phyloP scores from a whole-genome alignment of 2,888 invertebrate species.

The Drosophila peninsularis region DNA sequence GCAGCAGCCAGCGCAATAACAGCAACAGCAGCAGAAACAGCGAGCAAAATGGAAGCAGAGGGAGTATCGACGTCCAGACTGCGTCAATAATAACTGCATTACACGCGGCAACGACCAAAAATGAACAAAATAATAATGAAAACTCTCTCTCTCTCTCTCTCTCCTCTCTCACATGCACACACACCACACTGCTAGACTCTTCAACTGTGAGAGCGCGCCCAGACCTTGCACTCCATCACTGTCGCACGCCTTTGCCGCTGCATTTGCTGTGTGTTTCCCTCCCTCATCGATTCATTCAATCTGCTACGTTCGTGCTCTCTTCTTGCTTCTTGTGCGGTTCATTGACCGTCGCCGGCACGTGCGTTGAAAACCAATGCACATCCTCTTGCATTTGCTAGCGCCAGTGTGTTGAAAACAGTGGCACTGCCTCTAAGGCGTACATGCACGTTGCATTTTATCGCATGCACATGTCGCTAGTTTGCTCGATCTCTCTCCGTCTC shows the following conservation, averaged over 20 bases:
- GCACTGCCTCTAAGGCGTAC: constrained; percentile 68
- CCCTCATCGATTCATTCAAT: constrained; percentile 13
- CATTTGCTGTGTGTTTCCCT: constrained; percentile 31
- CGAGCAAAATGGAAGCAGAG: constrained; percentile 15
- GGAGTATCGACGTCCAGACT: constrained; percentile 60
- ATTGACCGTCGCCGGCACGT: constrained; percentile 76
- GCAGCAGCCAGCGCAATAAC: constrained; percentile 27
- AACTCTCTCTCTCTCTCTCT: constrained; percentile 9
- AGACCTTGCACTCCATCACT: constrained; percentile 23
- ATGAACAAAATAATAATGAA: constrained; percentile 1
- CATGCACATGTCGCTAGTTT: constrained; percentile 68
- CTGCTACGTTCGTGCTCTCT: constrained; percentile 6
- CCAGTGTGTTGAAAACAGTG: constrained; percentile 68
- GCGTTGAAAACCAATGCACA: constrained; percentile 75
- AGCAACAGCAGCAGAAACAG: constrained; percentile 1
- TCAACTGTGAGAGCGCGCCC: neutral
- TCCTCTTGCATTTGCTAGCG: constrained; percentile 63
- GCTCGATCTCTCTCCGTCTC: constrained; percentile 17
- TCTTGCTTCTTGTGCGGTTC: constrained; percentile 64
- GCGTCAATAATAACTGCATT: constrained; percentile 82
- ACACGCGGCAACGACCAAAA: constrained; percentile 51
- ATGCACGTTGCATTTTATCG: constrained; percentile 78
- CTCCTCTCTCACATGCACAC: neutral
- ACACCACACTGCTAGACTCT: neutral
- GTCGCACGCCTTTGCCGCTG: constrained; percentile 25